These are phyloP conservation scores for Columbina picui DNA, from an alignment of 2,113 vertebrate species.

Conservation along the genomic window DNA sequence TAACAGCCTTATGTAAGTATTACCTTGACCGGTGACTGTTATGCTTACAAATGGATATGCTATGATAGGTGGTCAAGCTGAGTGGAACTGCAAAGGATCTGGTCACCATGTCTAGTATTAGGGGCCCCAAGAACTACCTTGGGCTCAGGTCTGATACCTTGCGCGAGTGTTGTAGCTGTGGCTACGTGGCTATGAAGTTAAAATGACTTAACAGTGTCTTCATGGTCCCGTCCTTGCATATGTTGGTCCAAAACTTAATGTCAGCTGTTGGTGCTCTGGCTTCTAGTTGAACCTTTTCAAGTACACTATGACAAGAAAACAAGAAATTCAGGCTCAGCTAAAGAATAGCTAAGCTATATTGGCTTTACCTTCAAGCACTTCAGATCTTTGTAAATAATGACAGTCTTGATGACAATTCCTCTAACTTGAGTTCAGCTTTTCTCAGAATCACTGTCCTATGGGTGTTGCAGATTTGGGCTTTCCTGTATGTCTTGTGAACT, in stretches of 20 bases:
- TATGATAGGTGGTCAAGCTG: background rate
- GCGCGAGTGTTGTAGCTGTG: fast-evolving
- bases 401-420: background rate
- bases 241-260: background rate
- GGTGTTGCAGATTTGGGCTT: background rate
- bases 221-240: background rate
- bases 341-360: background rate
- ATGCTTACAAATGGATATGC: background rate
- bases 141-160: background rate
- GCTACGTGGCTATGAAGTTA: background rate
- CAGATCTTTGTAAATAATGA: background rate
- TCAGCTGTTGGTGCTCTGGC: background rate
- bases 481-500: background rate
- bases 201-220: background rate
- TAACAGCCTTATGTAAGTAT: background rate
- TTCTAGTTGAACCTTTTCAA: background rate
- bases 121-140: background rate
- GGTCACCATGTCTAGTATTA: background rate
- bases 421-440: background rate
- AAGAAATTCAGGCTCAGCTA: background rate
- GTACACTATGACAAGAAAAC: background rate
- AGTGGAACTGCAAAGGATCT: background rate
- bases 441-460: background rate
- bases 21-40: background rate
- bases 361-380: background rate